Conservation (phyloP, 2,113 vertebrate species). For the Atlantisia rogersi region DNA sequence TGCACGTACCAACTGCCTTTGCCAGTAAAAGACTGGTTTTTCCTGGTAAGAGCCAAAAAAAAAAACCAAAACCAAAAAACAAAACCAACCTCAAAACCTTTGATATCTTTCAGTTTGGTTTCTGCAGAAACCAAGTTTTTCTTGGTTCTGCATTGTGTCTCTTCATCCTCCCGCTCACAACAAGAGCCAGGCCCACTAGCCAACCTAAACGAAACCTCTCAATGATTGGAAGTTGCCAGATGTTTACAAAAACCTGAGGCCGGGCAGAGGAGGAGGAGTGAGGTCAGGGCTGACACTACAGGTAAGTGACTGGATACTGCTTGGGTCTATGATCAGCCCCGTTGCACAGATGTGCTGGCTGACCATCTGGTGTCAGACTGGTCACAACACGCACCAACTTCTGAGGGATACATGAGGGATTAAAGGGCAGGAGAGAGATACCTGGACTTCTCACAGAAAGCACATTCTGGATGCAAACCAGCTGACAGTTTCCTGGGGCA, state of each 20-base stretch:
- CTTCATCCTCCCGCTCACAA: neutral
- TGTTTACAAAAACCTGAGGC: neutral
- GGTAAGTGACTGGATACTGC: accelerated
- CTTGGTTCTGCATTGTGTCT: neutral
- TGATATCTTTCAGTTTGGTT: neutral
- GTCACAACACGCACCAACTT: neutral
- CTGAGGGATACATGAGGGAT: accelerated
- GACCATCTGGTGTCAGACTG: neutral
- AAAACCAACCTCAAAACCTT: neutral
- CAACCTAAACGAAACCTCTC: neutral
- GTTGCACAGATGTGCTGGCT: accelerated
- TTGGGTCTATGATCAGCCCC: neutral
- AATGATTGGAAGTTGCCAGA: neutral
- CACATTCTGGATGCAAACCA: neutral
- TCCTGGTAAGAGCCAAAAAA: neutral
- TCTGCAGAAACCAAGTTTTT: neutral
- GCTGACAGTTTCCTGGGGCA: neutral
- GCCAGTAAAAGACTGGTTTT: neutral
- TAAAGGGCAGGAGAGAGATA: neutral
- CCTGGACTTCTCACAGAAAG: neutral
- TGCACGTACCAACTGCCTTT: neutral
- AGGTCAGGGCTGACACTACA: neutral
- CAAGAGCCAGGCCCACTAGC: neutral
- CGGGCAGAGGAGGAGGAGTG: neutral
- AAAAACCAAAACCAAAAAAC: neutral